Conservation (phyloP, 2,113 vertebrate species). For the Heteronetta atricapilla region DNA sequence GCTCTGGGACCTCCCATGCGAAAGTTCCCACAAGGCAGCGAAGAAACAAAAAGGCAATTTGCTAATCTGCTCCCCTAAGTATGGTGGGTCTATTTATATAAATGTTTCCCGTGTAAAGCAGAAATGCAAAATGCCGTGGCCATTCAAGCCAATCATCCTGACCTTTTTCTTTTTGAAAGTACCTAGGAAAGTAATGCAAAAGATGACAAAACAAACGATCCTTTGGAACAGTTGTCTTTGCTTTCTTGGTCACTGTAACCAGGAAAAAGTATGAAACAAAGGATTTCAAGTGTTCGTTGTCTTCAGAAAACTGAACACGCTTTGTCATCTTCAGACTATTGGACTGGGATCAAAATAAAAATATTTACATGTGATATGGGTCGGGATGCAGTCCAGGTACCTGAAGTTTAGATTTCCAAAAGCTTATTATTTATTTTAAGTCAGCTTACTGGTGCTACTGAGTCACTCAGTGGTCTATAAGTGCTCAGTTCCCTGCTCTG, state of each 20-base stretch:
- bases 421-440: neutral
- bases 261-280: neutral
- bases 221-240: neutral
- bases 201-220: neutral
- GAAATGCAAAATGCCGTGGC: rapidly evolving
- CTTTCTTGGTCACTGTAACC: neutral
- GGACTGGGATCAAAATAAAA: neutral
- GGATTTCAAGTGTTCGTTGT: neutral
- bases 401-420: neutral
- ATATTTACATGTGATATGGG: neutral
- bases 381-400: neutral
- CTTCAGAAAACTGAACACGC: neutral
- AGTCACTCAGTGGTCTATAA: neutral
- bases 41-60: neutral
- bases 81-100: neutral
- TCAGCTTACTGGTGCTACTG: neutral
- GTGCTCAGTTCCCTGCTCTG: neutral
- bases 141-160: neutral
- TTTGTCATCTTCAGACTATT: neutral
- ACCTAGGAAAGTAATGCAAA: neutral
- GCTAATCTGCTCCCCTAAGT: neutral
- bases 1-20: neutral
- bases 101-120: neutral
- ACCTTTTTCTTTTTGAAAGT: neutral
- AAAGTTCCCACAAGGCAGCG: neutral